A percentile compares a stretch with the other conserved stretches of the same genome.
These are phyloP conservation scores for Girardinus metallicus DNA, from an alignment of 2,797 vertebrate genomes.

Conservation along the genomic window DNA sequence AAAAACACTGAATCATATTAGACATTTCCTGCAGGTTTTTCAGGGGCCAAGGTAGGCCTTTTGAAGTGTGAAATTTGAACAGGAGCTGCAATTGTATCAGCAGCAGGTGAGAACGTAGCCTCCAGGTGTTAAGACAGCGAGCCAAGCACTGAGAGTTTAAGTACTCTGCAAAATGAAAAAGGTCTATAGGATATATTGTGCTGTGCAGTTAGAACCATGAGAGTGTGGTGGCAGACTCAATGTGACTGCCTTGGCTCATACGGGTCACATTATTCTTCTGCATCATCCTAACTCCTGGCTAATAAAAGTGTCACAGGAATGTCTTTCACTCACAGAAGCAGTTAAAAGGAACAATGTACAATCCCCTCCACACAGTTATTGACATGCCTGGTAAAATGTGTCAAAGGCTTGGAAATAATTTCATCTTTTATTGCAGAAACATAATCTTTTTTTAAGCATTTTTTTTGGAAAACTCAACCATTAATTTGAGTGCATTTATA, in stretches of 20 bases:
- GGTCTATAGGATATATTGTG: not conserved
- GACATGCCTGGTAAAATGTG: slow-evolving; percentile 1
- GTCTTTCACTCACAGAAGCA: not conserved
- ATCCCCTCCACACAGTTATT: not conserved
- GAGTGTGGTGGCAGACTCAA: slow-evolving; percentile 3
- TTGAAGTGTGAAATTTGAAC: slow-evolving; percentile 26
- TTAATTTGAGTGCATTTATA: not conserved
- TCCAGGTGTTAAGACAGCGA: slow-evolving; percentile 22
- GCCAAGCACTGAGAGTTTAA: not conserved
- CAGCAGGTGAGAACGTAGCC: slow-evolving; percentile 26
- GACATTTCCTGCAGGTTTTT: slow-evolving; percentile 3
- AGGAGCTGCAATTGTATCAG: slow-evolving; percentile 20
- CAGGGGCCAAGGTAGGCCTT: slow-evolving; percentile 14
- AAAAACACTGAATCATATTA: slow-evolving; percentile 15
- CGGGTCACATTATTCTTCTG: not conserved
- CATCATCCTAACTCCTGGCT: not conserved
- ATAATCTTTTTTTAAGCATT: not conserved
- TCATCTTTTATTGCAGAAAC: not conserved
- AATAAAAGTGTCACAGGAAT: not conserved
- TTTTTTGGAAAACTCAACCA: not conserved
- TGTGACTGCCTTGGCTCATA: slow-evolving; percentile 6
- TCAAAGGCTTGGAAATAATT: slow-evolving; percentile 1
- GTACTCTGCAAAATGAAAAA: slow-evolving; percentile 1
- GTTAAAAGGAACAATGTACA: not conserved
- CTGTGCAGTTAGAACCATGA: not conserved